Evolutionary conservation across 2,113 vertebrate genomes (phyloP), one percentile per base, ranked within the genome.

Genomic region (Phoxinus phoxinus): DNA sequence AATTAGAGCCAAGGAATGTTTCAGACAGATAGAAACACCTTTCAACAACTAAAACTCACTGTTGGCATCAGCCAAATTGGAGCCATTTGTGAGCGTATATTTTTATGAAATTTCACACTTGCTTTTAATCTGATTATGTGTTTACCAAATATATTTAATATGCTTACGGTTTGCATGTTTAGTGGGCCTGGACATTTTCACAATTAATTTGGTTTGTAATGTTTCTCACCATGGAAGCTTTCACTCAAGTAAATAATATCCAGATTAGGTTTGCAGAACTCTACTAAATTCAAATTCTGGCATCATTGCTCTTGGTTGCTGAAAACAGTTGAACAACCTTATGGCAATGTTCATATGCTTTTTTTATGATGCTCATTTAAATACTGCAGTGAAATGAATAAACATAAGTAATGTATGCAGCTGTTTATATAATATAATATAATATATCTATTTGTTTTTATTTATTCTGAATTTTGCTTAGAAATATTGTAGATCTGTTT

Each of bases 101-200:
- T 51, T 69, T 63, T 35, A 25, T 44, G 37, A 63, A 80, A 63
- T 80, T 63, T 80, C 37, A 80, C 77, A 80, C 77, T 44, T 19
- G 8, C 58, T 27, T 61, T 80, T 21, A 44, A 19, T n/a, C 56
- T 63, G 35, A 44, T 63, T 63, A 25, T 79, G 27, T 79, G 27
- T 25, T 59, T 4, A 27, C 35, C 15, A 63, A 63, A 63, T 63
- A 27, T 46, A 80, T 80, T 63, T 61, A 79, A 79, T 27, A 8
- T 79, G 76, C n/a, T 8, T 61, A 25, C 3, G 7, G 11, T 80
- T 41, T 25, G 56, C 56, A 80, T 0, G 13, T 44, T 80, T 63
- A 80, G 23, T 44, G 77, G 35, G n/a, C 13, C 37, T 44, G 23
- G 2, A 23, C 21, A 78, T 17, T 80, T 80, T 11, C 11, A 35